These are phyloP conservation scores for Netta rufina DNA, from an alignment of 2,797 vertebrate genomes.

Conservation along the genomic window DNA sequence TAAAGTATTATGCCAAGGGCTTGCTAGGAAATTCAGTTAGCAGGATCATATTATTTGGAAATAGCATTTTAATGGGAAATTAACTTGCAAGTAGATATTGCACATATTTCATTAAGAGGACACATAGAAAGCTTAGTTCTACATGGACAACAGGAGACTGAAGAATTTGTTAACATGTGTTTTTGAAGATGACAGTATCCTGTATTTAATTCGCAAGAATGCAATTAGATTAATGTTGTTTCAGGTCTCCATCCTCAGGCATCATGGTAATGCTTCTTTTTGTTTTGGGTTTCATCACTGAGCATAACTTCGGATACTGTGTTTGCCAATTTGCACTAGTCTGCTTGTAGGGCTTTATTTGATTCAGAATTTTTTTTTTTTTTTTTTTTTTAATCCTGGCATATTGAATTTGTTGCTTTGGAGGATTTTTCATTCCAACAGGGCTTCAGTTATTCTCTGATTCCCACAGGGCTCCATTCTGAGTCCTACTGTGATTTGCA, in stretches of 20 bases:
- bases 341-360: background rate
- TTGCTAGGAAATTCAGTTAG: slow-evolving; percentile 5
- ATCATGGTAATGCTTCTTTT: background rate
- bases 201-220: background rate
- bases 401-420: slow-evolving; percentile 41
- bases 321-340: background rate
- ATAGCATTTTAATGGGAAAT: slow-evolving; percentile 43
- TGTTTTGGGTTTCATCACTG: background rate
- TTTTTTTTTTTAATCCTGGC: background rate
- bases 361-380: background rate
- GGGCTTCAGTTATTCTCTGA: slow-evolving; percentile 17
- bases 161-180: background rate
- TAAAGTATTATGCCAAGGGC: background rate
- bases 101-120: slow-evolving; percentile 4
- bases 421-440: slow-evolving; percentile 50
- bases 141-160: background rate
- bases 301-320: background rate
- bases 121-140: background rate
- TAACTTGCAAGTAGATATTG: slow-evolving; percentile 28
- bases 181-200: background rate
- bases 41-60: background rate
- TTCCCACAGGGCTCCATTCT: slow-evolving; percentile 45
- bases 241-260: background rate
- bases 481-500: slow-evolving; percentile 55
- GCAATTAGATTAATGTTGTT: background rate